Conservation (phyloP, 2,113 vertebrate genomes). For the Brachionichthys hirsutus region DNA sequence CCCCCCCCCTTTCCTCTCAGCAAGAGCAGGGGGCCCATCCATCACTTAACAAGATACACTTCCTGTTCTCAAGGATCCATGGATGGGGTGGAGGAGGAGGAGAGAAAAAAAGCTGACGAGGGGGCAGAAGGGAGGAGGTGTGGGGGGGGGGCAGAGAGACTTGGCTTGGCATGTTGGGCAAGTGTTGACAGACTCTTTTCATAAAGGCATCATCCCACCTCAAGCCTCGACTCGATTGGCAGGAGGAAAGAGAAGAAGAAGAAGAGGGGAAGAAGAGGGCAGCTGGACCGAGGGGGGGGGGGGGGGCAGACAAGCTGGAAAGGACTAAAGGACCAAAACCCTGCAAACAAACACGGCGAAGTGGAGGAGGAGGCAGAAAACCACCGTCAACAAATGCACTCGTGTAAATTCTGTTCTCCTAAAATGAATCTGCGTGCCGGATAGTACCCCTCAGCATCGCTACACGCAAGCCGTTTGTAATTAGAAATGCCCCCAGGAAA, state of each 20-base stretch:
- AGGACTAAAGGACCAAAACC: slow-evolving; percentile 29
- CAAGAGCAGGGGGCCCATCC: slow-evolving; percentile 80
- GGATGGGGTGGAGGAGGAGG: slow-evolving; percentile 57
- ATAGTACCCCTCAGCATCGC: slow-evolving; percentile 58
- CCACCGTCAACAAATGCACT: background rate
- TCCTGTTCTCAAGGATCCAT: slow-evolving; percentile 87
- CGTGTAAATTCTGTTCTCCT: slow-evolving; percentile 18
- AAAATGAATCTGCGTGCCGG: slow-evolving; percentile 36
- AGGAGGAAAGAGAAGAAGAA: slow-evolving; percentile 18
- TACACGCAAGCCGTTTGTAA: slow-evolving; percentile 61
- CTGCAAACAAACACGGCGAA: slow-evolving; percentile 47
- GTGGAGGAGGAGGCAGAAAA: slow-evolving; percentile 34
- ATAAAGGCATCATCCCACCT: slow-evolving; percentile 82
- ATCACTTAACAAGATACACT: slow-evolving; percentile 88
- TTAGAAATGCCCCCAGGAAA: slow-evolving; percentile 58
- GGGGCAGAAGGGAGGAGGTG: slow-evolving; percentile 24
- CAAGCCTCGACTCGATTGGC: slow-evolving; percentile 76
- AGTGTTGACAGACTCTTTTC: slow-evolving; percentile 84
- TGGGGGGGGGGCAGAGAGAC: slow-evolving; percentile 79
- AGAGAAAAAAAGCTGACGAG: slow-evolving; percentile 21
- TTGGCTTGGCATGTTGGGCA: slow-evolving; percentile 82
- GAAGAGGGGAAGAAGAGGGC: background rate
- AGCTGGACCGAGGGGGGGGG: slow-evolving; percentile 11
- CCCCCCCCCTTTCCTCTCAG: slow-evolving; percentile 73
- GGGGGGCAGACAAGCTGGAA: slow-evolving; percentile 31